Evolutionary conservation across 37 sponge, comb jelly and placozoan species (phyloP).

Genomic region (Hexactinellida sp.): DNA sequence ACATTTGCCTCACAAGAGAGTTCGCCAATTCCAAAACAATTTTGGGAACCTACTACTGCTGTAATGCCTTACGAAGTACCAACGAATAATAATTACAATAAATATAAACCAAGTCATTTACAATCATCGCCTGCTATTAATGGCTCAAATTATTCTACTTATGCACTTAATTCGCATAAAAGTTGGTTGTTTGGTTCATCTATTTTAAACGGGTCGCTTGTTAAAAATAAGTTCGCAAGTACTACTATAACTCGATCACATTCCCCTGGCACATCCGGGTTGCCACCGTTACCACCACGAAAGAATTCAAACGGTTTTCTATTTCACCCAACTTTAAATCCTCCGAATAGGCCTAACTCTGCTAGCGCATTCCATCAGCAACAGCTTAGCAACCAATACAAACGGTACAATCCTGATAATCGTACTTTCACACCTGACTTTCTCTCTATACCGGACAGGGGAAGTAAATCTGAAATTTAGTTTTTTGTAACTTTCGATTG

Average conservation of each 20-base stretch:
- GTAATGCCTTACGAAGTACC: neutral
- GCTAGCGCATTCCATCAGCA: neutral
- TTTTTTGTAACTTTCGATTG: too few species aligned
- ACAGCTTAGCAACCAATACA: neutral
- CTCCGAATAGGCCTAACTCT: neutral
- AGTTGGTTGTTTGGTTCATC: neutral
- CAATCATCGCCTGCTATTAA: neutral
- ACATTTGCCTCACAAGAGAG: neutral
- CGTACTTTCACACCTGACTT: neutral
- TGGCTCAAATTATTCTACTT: neutral
- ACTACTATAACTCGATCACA: neutral
- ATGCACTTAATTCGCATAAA: neutral
- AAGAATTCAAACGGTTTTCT: neutral
- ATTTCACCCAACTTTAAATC: neutral
- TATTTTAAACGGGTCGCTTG: neutral
- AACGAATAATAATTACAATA: neutral
- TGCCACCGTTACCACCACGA: neutral
- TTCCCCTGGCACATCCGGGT: neutral
- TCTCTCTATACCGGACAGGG: neutral
- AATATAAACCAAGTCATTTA: neutral
- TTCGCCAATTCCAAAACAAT: neutral
- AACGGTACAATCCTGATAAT: neutral
- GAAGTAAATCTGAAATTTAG: too few species aligned
- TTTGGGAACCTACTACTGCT: constrained; percentile 1
- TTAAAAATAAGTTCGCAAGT: neutral